Evolutionary conservation across 2,797 vertebrate species (phyloP).

Genomic region (Meda fulgida): DNA sequence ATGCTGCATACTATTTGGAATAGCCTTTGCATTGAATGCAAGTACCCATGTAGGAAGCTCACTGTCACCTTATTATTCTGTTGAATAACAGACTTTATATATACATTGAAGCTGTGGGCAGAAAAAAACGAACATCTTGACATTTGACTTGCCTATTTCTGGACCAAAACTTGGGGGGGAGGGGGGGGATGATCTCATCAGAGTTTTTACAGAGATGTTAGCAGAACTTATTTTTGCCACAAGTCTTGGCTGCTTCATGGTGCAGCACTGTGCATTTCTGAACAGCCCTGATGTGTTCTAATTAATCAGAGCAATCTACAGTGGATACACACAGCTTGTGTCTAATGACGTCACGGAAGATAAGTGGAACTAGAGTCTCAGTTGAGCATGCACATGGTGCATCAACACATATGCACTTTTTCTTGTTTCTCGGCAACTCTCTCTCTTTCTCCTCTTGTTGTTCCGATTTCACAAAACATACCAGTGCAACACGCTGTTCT

Average conservation of each 20-base stretch:
- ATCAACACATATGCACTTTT: neutral
- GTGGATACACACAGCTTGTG: conserved; percentile 3
- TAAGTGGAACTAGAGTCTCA: conserved; percentile 23
- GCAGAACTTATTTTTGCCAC: neutral
- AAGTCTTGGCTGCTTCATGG: neutral
- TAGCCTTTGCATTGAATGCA: neutral
- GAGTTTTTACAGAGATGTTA: neutral
- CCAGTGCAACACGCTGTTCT: neutral
- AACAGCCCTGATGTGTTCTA: conserved; percentile 53
- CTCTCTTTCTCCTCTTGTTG: neutral
- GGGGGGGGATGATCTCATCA: neutral
- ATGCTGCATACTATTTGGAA: neutral
- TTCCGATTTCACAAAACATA: neutral
- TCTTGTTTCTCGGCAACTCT: neutral
- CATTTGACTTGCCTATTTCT: conserved; percentile 10
- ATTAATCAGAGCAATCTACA: conserved; percentile 52
- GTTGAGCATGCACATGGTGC: neutral
- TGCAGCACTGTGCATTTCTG: conserved; percentile 7
- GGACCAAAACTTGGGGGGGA: neutral
- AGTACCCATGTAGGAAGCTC: neutral
- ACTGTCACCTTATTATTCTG: neutral
- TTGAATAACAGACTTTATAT: too few relatives aligned
- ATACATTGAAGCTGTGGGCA: neutral
- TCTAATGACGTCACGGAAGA: conserved; percentile 39
- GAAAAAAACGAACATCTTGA: neutral